Percentiles rank a stretch among this genome's conserved stretches.
phyloP scores from a whole-genome alignment of 2,888 invertebrate genomes.

The Salpingus planirostris region DNA sequence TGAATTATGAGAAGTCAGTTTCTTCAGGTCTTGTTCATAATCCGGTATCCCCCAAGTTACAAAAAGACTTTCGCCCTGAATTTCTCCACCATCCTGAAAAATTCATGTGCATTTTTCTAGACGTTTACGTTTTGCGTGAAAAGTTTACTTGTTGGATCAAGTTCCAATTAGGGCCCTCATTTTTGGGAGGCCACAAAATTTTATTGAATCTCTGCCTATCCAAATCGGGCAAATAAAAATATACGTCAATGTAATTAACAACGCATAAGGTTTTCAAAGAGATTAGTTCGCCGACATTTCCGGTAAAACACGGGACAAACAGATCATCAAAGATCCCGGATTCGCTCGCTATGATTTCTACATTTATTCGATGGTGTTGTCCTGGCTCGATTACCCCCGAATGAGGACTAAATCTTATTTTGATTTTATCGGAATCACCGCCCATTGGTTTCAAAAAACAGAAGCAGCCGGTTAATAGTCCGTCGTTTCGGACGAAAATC shows the following conservation, averaged over 20 bases:
- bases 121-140: neutral
- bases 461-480: constrained; percentile 24
- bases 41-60: no score
- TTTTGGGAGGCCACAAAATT: constrained; percentile 29
- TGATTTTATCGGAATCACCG: constrained; percentile 25
- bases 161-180: neutral
- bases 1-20: no score
- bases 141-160: neutral
- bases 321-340: constrained; percentile 35
- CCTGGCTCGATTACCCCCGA: constrained; percentile 26
- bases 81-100: no score
- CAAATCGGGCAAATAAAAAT: constrained; percentile 32
- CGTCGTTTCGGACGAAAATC: constrained; percentile 33
- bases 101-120: neutral
- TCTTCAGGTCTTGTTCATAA: no score
- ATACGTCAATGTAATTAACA: constrained; percentile 33
- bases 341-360: constrained; percentile 29
- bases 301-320: constrained; percentile 37
- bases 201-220: constrained; percentile 17
- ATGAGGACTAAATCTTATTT: constrained; percentile 28
- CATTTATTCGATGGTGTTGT: constrained; percentile 20
- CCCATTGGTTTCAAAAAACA: constrained; percentile 29
- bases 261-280: constrained; percentile 32
- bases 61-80: no score
- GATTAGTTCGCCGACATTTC: constrained; percentile 24